Evolutionary conservation across 2,888 invertebrate genomes (phyloP).

Genomic region (Amaurobius ferox): DNA sequence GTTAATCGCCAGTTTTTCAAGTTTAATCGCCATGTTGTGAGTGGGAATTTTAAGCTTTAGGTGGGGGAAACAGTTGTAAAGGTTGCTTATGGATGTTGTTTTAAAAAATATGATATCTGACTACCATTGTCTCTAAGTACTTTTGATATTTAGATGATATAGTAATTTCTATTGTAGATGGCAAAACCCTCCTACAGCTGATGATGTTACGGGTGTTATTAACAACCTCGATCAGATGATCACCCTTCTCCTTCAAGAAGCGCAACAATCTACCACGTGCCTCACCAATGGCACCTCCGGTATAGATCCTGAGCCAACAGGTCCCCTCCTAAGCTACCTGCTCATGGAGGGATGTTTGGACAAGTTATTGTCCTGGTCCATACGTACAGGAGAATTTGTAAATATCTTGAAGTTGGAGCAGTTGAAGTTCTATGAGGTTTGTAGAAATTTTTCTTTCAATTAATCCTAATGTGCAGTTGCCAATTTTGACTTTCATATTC

Average conservation of each 20-base stretch:
- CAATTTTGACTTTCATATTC: no score
- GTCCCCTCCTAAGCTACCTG: constrained; percentile 86
- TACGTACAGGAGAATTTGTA: constrained; percentile 88
- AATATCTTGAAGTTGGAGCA: constrained; percentile 91
- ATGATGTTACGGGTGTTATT: constrained; percentile 92
- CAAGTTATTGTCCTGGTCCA: constrained; percentile 91
- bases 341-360: constrained; percentile 91
- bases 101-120: no score
- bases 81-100: no score
- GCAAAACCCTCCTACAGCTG: constrained; percentile 77
- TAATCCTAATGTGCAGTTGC: constrained; percentile 86
- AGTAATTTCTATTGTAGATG: constrained; percentile 21
- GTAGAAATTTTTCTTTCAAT: not conserved
- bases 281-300: constrained; percentile 30
- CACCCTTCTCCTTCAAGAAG: constrained; percentile 88
- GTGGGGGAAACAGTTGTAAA: no score
- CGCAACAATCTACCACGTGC: constrained; percentile 77
- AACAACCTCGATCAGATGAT: constrained; percentile 95
- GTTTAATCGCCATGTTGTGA: no score
- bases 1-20: no score
- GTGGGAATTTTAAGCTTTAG: no score
- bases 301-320: constrained; percentile 44
- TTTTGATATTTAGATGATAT: no score
- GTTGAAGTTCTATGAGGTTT: constrained; percentile 87
- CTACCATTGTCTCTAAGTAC: no score